Evolutionary conservation across 2,113 vertebrate genomes (phyloP), one percentile per base, ranked within the genome.

Genomic region (Tringa solitaria): DNA sequence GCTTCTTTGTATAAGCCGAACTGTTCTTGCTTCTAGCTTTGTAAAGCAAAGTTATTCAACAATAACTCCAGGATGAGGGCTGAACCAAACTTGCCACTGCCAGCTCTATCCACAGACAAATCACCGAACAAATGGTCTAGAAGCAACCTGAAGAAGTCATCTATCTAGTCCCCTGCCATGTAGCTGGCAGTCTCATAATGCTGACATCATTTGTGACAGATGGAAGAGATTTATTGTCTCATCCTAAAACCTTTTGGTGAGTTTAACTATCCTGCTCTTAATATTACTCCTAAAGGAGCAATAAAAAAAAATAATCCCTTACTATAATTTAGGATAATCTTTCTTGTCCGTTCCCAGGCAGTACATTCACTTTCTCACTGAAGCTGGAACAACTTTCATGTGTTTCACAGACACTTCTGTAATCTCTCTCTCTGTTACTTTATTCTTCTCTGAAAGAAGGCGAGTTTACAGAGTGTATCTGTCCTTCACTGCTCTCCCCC

Each of bases 191-290:
- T 76, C 54, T 69, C 16, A 64, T 28, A 77, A 83, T 28, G 10
- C 33, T 95, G 79, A 92, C 79, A 94, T 83, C 0, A 86, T 61
- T 92, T 92, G 50, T 83, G 67, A 93, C 90, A 95, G 85, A 91
- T 91, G 77, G 89, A 77, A 78, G 43, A 84, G 28, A 78, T 51
- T 59, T 81, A 39, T 79, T 85, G 33, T 67, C 48, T 94, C 57
- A 82, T 60, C 27, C 48, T 72, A 54, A 87, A 94, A 82, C 27
- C 4, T 72, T 83, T 60, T 0, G 1, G 32, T 61, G 54, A 90
- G 39, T 73, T 76, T 85, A 76, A 79, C 35, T 77, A 53, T 51
- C 67, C n/a, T 39, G 54, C 10, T 4, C 33, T 45, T 61, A 79
- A 32, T 79, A 72, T 69, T 85, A 88, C 8, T 92, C 32, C 30